These are phyloP conservation scores for Adoxophyes honmai DNA, from an alignment of 1,140 invertebrate species.

Conservation along the genomic window DNA sequence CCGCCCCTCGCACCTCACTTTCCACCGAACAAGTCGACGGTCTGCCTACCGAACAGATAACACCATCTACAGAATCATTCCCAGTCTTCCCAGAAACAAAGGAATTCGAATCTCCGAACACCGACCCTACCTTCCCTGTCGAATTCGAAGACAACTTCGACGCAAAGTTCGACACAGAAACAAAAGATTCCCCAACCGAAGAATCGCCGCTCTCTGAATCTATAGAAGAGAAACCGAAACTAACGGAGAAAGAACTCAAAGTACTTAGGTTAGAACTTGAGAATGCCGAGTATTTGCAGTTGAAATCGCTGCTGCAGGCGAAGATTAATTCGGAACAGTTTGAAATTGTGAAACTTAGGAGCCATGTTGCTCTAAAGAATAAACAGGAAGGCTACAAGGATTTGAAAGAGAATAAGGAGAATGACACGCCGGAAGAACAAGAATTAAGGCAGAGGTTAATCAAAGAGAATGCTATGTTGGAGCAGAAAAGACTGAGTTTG, in stretches of 20 bases:
- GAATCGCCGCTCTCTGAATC: slow-evolving; percentile 30
- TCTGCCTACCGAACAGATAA: not conserved
- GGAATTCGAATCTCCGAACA: not conserved
- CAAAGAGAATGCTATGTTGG: slow-evolving; percentile 81
- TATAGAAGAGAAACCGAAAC: slow-evolving; percentile 63
- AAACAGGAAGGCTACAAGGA: slow-evolving; percentile 67
- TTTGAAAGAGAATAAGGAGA: slow-evolving; percentile 75
- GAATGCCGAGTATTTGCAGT: slow-evolving; percentile 81
- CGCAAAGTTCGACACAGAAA: slow-evolving; percentile 45
- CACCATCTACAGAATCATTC: not conserved
- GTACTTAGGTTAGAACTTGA: slow-evolving; percentile 80
- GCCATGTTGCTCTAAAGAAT: slow-evolving; percentile 73
- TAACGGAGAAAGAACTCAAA: slow-evolving; percentile 77
- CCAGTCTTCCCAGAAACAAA: not conserved
- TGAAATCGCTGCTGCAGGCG: slow-evolving; percentile 80
- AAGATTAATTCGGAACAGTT: slow-evolving; percentile 82
- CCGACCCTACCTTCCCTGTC: slow-evolving; percentile 4
- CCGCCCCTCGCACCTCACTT: slow-evolving; percentile 28
- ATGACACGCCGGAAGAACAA: slow-evolving; percentile 59
- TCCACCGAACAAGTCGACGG: not conserved
- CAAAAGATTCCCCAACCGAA: slow-evolving; percentile 31
- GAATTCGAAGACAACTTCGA: slow-evolving; percentile 14
- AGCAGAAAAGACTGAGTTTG: slow-evolving; percentile 81
- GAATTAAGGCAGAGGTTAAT: slow-evolving; percentile 76
- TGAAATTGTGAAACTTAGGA: slow-evolving; percentile 82